phyloP scores from a whole-genome alignment of 92 coral and sea anemone genomes.

The Parazoanthus swiftii region DNA sequence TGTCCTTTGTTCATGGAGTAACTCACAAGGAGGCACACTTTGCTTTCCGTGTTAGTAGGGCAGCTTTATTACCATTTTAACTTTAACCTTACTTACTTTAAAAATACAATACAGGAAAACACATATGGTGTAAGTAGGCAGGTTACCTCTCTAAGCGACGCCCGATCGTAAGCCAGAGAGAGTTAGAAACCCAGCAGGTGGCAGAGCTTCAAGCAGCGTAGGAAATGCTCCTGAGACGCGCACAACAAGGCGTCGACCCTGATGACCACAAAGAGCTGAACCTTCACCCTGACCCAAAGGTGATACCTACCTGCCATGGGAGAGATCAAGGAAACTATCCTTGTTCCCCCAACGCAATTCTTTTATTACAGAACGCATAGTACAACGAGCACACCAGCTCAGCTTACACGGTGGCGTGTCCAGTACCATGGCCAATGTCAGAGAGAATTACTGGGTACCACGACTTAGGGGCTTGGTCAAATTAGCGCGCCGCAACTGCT shows the following conservation, averaged over 20 bases:
- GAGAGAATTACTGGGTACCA: constrained; percentile 47
- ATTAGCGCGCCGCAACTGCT: neutral
- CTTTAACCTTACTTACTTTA: too few species aligned
- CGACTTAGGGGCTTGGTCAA: constrained; percentile 22
- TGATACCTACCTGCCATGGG: constrained; percentile 14
- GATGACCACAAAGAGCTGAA: neutral
- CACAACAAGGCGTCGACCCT: neutral
- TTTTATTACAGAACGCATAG: constrained; percentile 12
- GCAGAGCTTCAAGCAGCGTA: neutral
- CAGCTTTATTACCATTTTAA: neutral
- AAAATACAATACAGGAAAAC: too few species aligned
- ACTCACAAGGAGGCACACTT: too few species aligned
- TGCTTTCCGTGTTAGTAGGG: too few species aligned
- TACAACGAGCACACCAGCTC: constrained; percentile 20
- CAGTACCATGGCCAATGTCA: constrained; percentile 42
- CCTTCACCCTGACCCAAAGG: neutral
- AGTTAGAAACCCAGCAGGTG: neutral
- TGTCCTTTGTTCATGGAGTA: too few species aligned
- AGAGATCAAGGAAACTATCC: constrained; percentile 31
- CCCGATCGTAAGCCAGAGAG: neutral
- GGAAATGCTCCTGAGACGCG: constrained; percentile 1
- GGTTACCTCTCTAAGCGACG: constrained; percentile 1
- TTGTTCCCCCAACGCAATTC: constrained; percentile 17
- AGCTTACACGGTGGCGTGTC: constrained; percentile 45
- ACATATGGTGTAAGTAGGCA: too few species aligned